Evolutionary conservation across 2,888 invertebrate species (phyloP).

Genomic region (Halocaridina rubra): DNA sequence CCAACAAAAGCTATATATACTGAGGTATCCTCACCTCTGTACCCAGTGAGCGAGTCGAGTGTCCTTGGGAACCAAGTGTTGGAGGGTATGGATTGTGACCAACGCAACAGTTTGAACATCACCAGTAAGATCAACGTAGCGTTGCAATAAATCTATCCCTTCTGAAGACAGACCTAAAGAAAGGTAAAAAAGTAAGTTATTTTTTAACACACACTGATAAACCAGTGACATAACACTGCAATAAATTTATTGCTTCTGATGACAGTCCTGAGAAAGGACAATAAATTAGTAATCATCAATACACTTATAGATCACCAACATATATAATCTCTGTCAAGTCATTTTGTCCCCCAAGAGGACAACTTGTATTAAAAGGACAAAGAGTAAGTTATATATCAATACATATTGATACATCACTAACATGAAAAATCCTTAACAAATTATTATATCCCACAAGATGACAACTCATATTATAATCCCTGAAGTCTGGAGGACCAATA

Average conservation of each 20-base stretch:
- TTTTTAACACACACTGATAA: too few relatives aligned
- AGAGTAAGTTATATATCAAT: too few relatives aligned
- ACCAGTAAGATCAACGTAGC: slow-evolving; percentile 85
- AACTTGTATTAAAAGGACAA: too few relatives aligned
- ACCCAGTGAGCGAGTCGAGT: slow-evolving; percentile 70
- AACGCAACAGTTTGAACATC: slow-evolving; percentile 93
- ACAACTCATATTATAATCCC: too few relatives aligned
- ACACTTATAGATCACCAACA: too few relatives aligned
- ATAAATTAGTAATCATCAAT: too few relatives aligned
- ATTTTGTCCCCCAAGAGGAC: too few relatives aligned
- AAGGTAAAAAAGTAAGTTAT: background rate
- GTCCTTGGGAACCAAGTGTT: slow-evolving; percentile 76
- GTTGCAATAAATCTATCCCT: slow-evolving; percentile 84
- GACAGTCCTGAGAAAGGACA: slow-evolving; percentile 74
- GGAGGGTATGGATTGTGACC: slow-evolving; percentile 81
- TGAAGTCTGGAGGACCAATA: too few relatives aligned
- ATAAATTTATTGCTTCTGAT: slow-evolving; percentile 79
- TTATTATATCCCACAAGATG: too few relatives aligned
- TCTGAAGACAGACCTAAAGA: slow-evolving; percentile 78
- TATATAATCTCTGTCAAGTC: too few relatives aligned
- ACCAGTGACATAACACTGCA: slow-evolving; percentile 91
- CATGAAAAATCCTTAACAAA: too few relatives aligned
- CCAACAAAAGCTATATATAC: slow-evolving; percentile 5
- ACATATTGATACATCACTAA: too few relatives aligned
- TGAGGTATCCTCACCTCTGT: slow-evolving; percentile 69